Percentiles rank a stretch among this genome's conserved stretches.
phyloP scores from a whole-genome alignment of 2,888 invertebrate genomes.

The Drosophila anomelani region DNA sequence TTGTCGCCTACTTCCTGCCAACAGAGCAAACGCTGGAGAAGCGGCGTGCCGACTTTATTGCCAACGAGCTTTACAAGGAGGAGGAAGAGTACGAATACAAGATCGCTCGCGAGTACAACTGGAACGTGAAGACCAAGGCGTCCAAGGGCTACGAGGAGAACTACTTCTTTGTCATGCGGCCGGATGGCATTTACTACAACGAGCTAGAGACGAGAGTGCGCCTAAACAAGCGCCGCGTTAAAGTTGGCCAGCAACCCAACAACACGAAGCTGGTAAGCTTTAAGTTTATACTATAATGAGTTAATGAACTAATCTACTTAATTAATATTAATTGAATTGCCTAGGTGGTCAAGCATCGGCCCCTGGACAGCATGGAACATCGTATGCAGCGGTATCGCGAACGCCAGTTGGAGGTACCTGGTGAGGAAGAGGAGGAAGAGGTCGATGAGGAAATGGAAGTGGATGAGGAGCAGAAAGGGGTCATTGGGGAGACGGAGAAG shows the following conservation, averaged over 20 bases:
- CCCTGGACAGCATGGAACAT: constrained; percentile 93
- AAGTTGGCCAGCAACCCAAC: constrained; percentile 87
- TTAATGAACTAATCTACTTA: background rate
- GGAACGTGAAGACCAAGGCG: constrained; percentile 99
- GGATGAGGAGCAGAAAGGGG: constrained; percentile 67
- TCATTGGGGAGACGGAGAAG: constrained; percentile 51
- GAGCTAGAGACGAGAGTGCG: constrained; percentile 98
- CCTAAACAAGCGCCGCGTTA: constrained; percentile 95
- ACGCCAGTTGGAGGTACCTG: constrained; percentile 94
- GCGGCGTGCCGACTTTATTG: constrained; percentile 92
- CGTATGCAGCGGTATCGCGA: constrained; percentile 94
- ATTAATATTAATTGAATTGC: background rate
- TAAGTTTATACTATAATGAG: too few species aligned
- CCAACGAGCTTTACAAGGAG: constrained; percentile 92
- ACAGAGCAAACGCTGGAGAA: constrained; percentile 96
- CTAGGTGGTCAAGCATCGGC: constrained; percentile 91
- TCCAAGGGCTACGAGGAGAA: constrained; percentile 98
- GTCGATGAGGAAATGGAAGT: constrained; percentile 86
- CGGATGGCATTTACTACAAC: constrained; percentile 96
- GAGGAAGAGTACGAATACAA: constrained; percentile 98
- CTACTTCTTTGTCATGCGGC: constrained; percentile 96
- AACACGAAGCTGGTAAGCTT: constrained; percentile 87
- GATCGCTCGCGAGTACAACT: constrained; percentile 99
- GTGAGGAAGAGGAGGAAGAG: constrained; percentile 89
- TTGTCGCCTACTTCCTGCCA: constrained; percentile 99